Evolutionary conservation across 2,888 invertebrate species (phyloP).

Genomic region (Linnaemya tessellans): DNA sequence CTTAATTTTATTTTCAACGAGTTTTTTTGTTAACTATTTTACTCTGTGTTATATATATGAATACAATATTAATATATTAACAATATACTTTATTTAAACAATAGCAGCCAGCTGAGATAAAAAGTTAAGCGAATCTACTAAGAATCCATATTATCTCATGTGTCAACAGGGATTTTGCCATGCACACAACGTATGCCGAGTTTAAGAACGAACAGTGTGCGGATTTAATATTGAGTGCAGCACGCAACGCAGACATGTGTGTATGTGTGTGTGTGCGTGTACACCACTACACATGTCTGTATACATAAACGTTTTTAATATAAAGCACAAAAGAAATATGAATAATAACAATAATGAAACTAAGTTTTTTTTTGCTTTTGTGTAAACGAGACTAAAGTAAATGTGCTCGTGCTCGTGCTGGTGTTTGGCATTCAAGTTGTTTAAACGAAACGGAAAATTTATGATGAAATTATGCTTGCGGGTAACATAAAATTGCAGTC

Average conservation of each 20-base stretch:
- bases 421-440: neutral
- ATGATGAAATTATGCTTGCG: neutral
- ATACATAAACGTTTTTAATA: no score
- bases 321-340: no score
- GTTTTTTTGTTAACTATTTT: no score
- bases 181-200: conserved; percentile 2
- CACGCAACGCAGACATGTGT: neutral
- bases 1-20: no score
- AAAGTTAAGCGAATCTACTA: neutral
- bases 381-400: neutral
- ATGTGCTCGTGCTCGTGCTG: neutral
- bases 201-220: no score
- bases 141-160: conserved; percentile 42
- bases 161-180: conserved; percentile 36
- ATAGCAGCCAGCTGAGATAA: neutral
- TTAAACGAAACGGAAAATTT: neutral
- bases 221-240: neutral
- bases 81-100: neutral
- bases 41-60: neutral
- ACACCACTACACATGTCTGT: no score
- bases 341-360: no score
- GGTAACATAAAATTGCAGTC: neutral
- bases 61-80: no score
- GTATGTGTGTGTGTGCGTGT: no score
- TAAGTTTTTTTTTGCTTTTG: neutral